These are phyloP conservation scores for Ophraella communa DNA, from an alignment of 2,888 invertebrate species.

Conservation along the genomic window DNA sequence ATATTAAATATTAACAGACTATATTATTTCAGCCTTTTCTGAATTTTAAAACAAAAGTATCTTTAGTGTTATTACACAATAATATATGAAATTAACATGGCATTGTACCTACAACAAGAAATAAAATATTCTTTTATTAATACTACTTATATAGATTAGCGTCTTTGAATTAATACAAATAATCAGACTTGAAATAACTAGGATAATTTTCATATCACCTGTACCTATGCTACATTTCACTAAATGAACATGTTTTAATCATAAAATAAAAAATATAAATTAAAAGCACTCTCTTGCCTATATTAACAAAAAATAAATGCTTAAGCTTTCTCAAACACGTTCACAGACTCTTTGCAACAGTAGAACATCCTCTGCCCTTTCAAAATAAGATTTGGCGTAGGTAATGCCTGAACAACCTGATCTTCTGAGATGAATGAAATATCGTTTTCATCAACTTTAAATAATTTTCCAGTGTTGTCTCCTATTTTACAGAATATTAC, in stretches of 20 bases:
- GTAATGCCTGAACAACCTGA: not conserved
- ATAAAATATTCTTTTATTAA: not conserved
- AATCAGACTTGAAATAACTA: not conserved
- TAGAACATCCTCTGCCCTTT: not conserved
- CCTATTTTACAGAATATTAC: slow-evolving; percentile 16
- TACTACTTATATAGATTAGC: not conserved
- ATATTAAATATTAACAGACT: not conserved
- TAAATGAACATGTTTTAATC: not conserved
- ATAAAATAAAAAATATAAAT: no score
- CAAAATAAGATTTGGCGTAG: not conserved
- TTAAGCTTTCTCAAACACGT: slow-evolving; percentile 3
- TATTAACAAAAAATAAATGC: not conserved
- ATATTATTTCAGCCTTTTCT: not conserved
- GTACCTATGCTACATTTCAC: not conserved
- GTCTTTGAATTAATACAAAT: not conserved
- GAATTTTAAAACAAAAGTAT: not conserved
- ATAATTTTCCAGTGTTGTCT: slow-evolving; percentile 2
- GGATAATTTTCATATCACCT: slow-evolving; percentile 1
- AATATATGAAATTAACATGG: no score
- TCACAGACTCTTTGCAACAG: not conserved
- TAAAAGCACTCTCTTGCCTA: not conserved
- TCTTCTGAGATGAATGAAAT: not conserved
- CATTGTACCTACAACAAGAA: not conserved
- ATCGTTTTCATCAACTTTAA: slow-evolving; percentile 1
- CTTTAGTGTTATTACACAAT: not conserved